phyloP scores from a whole-genome alignment of 2,113 vertebrate genomes.

The Illadopsis cleaveri region DNA sequence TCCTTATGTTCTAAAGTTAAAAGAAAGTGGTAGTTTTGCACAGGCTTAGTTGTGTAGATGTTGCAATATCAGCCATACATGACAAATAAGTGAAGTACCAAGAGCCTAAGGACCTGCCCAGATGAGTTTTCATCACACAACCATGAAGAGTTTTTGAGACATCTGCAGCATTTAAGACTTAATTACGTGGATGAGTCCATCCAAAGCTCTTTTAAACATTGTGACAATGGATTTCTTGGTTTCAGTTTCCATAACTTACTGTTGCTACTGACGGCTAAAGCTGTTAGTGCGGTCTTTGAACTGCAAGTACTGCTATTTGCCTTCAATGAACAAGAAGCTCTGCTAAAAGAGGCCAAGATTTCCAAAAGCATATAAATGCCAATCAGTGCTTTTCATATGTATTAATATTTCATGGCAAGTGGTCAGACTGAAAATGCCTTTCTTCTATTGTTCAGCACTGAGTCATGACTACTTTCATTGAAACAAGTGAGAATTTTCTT shows the following conservation, averaged over 20 bases:
- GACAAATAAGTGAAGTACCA: not conserved
- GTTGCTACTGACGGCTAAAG: not conserved
- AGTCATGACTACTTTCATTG: not conserved
- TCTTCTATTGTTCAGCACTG: not conserved
- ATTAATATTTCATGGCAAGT: not conserved
- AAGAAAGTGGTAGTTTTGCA: not conserved
- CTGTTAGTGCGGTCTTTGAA: not conserved
- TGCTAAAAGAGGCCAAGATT: not conserved
- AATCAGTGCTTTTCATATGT: not conserved
- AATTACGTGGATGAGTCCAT: not conserved
- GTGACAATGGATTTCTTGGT: not conserved
- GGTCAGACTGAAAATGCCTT: not conserved
- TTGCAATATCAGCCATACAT: not conserved
- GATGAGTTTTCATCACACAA: not conserved
- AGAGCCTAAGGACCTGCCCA: not conserved
- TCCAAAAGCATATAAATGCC: not conserved
- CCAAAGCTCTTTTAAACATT: not conserved
- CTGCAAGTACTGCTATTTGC: not conserved
- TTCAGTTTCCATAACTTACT: not conserved
- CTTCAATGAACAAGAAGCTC: not conserved
- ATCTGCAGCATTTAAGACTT: not conserved
- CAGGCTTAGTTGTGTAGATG: not conserved
- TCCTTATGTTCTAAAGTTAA: not conserved
- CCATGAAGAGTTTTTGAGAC: not conserved
- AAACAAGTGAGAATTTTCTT: not conserved